Evolutionary conservation across 2,113 vertebrate species (phyloP).

Genomic region (Tetraodon nigroviridis): DNA sequence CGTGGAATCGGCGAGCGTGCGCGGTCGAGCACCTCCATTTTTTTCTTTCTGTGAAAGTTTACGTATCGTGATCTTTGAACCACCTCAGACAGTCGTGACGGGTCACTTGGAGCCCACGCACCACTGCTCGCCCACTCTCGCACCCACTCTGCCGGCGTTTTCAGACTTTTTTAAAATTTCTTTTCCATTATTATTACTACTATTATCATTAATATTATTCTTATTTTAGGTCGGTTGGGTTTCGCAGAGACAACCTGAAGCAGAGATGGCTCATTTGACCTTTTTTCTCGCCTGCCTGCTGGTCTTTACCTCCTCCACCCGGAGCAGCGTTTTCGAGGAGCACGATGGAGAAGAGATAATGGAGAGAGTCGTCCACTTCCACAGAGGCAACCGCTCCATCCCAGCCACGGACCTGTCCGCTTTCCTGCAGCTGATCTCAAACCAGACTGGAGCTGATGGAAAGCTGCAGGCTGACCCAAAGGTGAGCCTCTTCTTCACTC

Average conservation of each 20-base stretch:
- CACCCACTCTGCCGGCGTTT: too few species aligned
- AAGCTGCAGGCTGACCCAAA: constrained; percentile 56
- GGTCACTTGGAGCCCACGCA: not conserved
- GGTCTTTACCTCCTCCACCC: not conserved
- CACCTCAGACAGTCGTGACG: not conserved
- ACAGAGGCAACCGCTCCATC: constrained; percentile 59
- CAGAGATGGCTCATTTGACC: constrained; percentile 8
- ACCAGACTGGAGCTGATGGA: constrained; percentile 17
- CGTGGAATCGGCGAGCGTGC: constrained; percentile 23
- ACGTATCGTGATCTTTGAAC: constrained; percentile 59
- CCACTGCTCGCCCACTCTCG: too few species aligned
- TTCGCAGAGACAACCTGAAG: not conserved
- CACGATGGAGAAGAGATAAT: constrained; percentile 21
- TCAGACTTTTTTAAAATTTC: too few species aligned
- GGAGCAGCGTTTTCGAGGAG: not conserved
- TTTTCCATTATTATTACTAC: too few species aligned
- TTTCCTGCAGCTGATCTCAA: constrained; percentile 61
- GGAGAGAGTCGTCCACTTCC: constrained; percentile 59
- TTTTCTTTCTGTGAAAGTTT: not conserved
- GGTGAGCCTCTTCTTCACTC: constrained; percentile 37
- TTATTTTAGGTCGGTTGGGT: too few species aligned
- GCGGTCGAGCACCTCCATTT: constrained; percentile 42
- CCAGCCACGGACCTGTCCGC: constrained; percentile 52
- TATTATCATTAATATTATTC: too few species aligned
- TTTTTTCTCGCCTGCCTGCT: constrained; percentile 3